These are phyloP conservation scores for Baryphthengus martii DNA, from an alignment of 2,113 vertebrate species.

Conservation along the genomic window DNA sequence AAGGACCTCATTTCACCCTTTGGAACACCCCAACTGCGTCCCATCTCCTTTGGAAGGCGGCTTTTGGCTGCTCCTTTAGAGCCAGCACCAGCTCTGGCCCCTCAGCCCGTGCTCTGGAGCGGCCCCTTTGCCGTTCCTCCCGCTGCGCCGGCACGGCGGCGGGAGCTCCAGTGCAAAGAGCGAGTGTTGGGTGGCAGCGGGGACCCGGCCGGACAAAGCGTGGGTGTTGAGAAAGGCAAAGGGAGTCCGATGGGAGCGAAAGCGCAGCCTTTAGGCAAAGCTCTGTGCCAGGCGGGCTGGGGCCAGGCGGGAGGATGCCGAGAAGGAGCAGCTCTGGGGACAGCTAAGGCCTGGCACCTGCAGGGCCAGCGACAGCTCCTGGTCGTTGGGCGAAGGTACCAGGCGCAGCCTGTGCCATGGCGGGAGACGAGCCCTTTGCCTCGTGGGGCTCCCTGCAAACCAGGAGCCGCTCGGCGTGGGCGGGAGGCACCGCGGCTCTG, in stretches of 20 bases:
- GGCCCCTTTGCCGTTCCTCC: neutral
- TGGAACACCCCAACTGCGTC: neutral
- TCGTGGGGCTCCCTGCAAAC: neutral
- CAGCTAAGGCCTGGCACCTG: neutral
- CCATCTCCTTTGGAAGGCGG: neutral
- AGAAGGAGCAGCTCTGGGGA: neutral
- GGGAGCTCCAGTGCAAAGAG: neutral
- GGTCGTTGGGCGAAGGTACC: fast-evolving
- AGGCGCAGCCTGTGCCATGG: neutral
- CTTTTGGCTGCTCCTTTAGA: neutral
- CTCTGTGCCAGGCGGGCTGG: neutral
- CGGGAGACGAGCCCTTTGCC: neutral
- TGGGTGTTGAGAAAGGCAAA: neutral
- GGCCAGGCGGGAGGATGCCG: neutral
- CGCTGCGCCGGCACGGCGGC: neutral
- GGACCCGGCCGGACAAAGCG: fast-evolving
- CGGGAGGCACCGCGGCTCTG: neutral
- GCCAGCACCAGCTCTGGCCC: neutral
- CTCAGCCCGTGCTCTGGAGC: neutral
- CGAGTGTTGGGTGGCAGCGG: neutral
- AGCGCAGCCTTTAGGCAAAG: fast-evolving
- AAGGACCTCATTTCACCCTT: neutral
- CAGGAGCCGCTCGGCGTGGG: constrained; percentile 47
- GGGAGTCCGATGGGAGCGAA: fast-evolving
- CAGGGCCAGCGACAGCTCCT: neutral